Base-by-base conservation (phyloP, 2,797 vertebrate genomes). In the Eutrigla gurnardus region DNA sequence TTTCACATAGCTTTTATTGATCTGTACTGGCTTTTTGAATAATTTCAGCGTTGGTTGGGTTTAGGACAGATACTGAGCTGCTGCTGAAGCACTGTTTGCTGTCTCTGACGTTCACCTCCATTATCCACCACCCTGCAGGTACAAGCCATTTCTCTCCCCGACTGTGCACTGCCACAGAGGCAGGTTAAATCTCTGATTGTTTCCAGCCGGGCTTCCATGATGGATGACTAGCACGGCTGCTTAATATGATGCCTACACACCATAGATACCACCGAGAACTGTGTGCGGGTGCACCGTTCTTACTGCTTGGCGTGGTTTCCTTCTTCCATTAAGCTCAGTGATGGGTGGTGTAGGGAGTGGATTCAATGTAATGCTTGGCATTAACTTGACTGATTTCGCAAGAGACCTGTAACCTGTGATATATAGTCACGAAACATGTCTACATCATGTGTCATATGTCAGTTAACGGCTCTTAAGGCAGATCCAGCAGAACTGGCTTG, bases 151-250 rank as follows among this genome's bases (percentile, higher is more conserved):
- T 81, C 83, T 89, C 86, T 87, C 63, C 10, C 69, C 8, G 63
- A 64, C 84, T 75, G 83, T 74, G 80, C 73, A 17, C 67, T 77
- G 86, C 84, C 79, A 88, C 83, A 78, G 75, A 78, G 49, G 78
- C 75, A 78, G 84, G 84, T 83, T 89, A 73, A 84, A 87, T 78
- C 80, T 84, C 76, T 90, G 86, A 92, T 93, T 91, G 86, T 91
- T 92, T 88, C 77, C 55, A 87, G 75, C 86, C 75, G 71, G 75
- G 70, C 81, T 66, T 78, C 69, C 49, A 73, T 91, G 91, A 93
- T 93, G 89, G 87, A 93, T 91, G 86, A 90, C 83, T 65, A 72
- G 65, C 78, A 82, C 68, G 85, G 80, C 73, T 81, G 72, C 77
- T 86, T 86, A 78, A 85, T 89, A 90, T 86, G 80, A 89, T 80